Percentiles rank a stretch among this genome's conserved stretches.
These are phyloP conservation scores for Rhodinocichla rosea DNA, from an alignment of 2,113 vertebrate genomes.

Conservation along the genomic window DNA sequence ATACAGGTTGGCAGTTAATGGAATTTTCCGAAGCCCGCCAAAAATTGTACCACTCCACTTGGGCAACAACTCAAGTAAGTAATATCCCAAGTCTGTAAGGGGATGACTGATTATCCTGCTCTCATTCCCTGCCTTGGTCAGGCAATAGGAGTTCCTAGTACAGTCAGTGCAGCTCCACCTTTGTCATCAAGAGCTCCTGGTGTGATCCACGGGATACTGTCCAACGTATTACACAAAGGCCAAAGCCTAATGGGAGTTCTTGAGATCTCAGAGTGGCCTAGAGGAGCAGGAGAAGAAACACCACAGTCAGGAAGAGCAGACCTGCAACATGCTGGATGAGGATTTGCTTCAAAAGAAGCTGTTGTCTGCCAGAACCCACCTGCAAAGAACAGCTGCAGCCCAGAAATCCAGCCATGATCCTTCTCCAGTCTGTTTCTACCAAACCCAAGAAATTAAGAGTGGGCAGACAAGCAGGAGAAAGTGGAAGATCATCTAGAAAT, in stretches of 20 bases:
- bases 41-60: neutral
- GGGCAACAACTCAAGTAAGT: neutral
- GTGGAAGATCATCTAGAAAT: neutral
- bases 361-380: constrained; percentile 77
- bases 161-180: neutral
- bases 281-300: neutral
- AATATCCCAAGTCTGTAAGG: neutral
- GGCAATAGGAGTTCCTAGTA: neutral
- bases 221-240: neutral
- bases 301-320: constrained; percentile 77
- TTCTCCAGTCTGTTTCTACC: constrained; percentile 74
- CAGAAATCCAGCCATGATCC: constrained; percentile 81
- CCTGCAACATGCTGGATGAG: constrained; percentile 83
- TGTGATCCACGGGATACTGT: too few species aligned
- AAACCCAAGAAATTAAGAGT: neutral
- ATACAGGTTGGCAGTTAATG: neutral
- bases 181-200: neutral
- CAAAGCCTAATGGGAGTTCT: neutral
- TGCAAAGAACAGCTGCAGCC: constrained; percentile 82
- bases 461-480: neutral
- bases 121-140: neutral
- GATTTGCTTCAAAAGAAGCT: constrained; percentile 87
- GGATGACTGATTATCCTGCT: neutral
- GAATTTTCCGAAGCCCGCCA: neutral
- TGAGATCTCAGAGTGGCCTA: neutral